phyloP scores from a whole-genome alignment of 2,888 invertebrate genomes.

The Plemyria rubiginata region DNA sequence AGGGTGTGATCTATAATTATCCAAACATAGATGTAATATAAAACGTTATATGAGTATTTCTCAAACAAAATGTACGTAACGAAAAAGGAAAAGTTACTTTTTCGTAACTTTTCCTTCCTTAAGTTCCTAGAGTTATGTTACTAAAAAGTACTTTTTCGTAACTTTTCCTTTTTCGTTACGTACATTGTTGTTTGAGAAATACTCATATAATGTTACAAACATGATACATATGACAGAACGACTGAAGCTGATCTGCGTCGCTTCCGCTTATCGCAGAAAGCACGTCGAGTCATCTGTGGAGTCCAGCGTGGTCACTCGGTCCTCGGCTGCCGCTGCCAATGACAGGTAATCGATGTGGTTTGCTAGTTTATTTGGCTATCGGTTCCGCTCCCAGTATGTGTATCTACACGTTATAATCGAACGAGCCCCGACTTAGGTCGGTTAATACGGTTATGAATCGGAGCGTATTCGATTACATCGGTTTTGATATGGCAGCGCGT shows the following conservation, averaged over 20 bases:
- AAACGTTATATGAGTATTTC: too few species aligned
- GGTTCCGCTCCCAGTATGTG: constrained; percentile 74
- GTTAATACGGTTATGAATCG: constrained; percentile 67
- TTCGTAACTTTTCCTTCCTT: too few species aligned
- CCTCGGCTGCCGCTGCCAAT: constrained; percentile 75
- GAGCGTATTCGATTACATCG: constrained; percentile 64
- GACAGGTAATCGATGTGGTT: constrained; percentile 83
- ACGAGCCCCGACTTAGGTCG: constrained; percentile 51
- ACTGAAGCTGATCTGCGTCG: not conserved
- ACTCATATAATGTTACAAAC: too few species aligned
- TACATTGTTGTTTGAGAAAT: too few species aligned
- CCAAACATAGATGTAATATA: too few species aligned
- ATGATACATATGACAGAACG: too few species aligned
- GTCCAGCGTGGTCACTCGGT: constrained; percentile 70
- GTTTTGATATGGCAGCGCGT: constrained; percentile 53
- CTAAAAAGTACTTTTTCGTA: too few species aligned
- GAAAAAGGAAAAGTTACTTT: too few species aligned
- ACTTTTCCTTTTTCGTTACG: too few species aligned
- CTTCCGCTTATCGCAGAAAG: constrained; percentile 8
- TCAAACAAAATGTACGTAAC: too few species aligned
- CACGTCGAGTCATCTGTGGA: constrained; percentile 49
- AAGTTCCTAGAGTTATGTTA: too few species aligned
- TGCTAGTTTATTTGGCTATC: constrained; percentile 84
- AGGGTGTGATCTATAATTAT: too few species aligned
- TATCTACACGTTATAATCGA: constrained; percentile 79